Evolutionary conservation across 2,888 invertebrate genomes (phyloP).

Genomic region (Morpho helenor): DNA sequence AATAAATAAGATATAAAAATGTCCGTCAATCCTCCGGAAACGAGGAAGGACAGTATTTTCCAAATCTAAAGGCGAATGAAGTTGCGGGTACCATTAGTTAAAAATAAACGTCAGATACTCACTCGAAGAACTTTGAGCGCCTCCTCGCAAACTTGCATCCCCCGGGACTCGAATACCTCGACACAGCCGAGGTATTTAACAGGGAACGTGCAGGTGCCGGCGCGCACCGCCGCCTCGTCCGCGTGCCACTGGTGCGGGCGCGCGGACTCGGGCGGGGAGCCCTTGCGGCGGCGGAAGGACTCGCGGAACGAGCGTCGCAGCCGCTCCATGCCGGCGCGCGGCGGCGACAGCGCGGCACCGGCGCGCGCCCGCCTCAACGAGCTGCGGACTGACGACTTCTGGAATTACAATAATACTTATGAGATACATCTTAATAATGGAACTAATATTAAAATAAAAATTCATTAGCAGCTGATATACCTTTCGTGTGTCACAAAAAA

Average conservation of each 20-base stretch:
- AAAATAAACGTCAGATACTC: constrained; percentile 52
- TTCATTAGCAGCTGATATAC: too few species aligned
- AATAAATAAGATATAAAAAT: too few species aligned
- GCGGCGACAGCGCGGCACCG: constrained; percentile 70
- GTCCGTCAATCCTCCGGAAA: too few species aligned
- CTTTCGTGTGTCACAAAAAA: too few species aligned
- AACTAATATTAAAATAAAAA: too few species aligned
- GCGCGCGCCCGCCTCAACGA: constrained; percentile 71
- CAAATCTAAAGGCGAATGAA: too few species aligned
- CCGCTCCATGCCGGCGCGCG: constrained; percentile 88
- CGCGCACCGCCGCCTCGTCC: constrained; percentile 97
- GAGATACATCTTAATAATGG: too few species aligned
- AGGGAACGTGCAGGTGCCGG: constrained; percentile 97
- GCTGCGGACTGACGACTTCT: constrained; percentile 73
- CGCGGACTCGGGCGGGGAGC: constrained; percentile 91
- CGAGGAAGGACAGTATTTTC: too few species aligned
- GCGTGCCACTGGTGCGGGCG: constrained; percentile 99
- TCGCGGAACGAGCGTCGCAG: constrained; percentile 94
- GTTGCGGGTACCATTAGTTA: background rate
- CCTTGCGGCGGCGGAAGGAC: constrained; percentile 95
- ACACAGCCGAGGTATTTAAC: constrained; percentile 99
- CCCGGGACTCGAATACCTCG: constrained; percentile 99
- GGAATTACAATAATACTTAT: constrained; percentile 30
- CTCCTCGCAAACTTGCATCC: constrained; percentile 99
- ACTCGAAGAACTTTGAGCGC: constrained; percentile 98